Conservation (phyloP, 2,113 vertebrate genomes). For the Chamaea fasciata region DNA sequence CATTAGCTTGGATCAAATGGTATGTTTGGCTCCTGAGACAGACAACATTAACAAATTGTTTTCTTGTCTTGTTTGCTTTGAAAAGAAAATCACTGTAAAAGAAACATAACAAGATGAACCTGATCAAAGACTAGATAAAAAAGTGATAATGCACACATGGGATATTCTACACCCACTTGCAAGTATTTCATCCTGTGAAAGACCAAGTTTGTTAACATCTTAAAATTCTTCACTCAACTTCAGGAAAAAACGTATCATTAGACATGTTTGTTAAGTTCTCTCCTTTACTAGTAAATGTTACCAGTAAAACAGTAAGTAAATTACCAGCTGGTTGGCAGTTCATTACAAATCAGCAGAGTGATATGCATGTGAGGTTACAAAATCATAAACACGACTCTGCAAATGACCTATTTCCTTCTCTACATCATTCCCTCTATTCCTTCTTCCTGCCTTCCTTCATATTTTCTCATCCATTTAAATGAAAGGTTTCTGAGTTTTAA, state of each 20-base stretch:
- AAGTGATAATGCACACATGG: neutral
- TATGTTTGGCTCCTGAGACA: neutral
- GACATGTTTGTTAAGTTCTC: neutral
- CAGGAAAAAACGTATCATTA: neutral
- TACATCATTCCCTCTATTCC: neutral
- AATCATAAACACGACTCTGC: rapidly evolving
- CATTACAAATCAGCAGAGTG: neutral
- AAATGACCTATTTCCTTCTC: neutral
- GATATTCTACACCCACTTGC: neutral
- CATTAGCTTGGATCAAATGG: neutral
- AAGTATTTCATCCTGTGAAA: neutral
- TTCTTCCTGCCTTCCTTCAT: neutral
- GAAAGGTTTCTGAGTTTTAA: neutral
- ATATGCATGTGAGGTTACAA: neutral
- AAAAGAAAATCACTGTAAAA: neutral
- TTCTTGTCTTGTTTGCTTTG: neutral
- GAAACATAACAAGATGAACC: neutral
- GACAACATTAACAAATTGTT: neutral
- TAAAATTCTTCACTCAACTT: neutral
- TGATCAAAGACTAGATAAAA: neutral
- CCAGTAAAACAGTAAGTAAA: neutral
- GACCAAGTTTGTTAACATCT: neutral
- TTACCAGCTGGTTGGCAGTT: neutral
- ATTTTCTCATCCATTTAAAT: neutral
- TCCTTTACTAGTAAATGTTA: neutral